These are phyloP conservation scores for Zaprionus africanus DNA, from an alignment of 1,140 invertebrate genomes.

Conservation along the genomic window DNA sequence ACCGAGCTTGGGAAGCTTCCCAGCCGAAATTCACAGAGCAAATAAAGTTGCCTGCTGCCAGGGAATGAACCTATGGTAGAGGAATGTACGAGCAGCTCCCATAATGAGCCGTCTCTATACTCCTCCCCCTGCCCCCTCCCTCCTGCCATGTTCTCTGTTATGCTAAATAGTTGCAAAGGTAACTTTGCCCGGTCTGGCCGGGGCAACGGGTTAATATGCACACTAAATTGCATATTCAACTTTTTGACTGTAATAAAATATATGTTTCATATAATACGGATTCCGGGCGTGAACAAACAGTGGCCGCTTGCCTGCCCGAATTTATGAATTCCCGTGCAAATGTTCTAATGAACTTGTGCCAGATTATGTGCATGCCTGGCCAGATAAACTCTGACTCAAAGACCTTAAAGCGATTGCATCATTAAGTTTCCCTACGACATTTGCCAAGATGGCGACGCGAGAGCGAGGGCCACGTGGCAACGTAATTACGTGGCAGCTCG, in stretches of 20 bases:
- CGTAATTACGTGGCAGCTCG: constrained; percentile 67
- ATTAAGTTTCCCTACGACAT: constrained; percentile 73
- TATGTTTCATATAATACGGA: constrained; percentile 60
- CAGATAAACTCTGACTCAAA: constrained; percentile 44
- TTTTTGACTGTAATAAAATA: constrained; percentile 69
- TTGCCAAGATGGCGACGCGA: constrained; percentile 1
- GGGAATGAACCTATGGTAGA: constrained; percentile 2
- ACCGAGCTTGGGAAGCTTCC: not conserved
- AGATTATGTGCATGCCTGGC: constrained; percentile 38
- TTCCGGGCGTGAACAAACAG: constrained; percentile 48
- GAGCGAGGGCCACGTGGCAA: not conserved
- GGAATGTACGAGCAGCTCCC: constrained; percentile 23
- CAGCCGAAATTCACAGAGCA: constrained; percentile 63
- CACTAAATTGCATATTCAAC: constrained; percentile 73
- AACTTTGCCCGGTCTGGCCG: constrained; percentile 40
- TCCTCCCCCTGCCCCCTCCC: not conserved
- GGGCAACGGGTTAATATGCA: constrained; percentile 57
- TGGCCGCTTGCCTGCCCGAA: constrained; percentile 38
- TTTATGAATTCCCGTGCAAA: constrained; percentile 26
- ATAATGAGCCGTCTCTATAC: constrained; percentile 57
- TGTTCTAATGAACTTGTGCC: constrained; percentile 58
- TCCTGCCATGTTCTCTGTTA: constrained; percentile 48
- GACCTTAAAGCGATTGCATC: constrained; percentile 71
- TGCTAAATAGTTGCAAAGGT: constrained; percentile 75
- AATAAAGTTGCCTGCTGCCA: constrained; percentile 68